Evolutionary conservation across 2,797 vertebrate genomes (phyloP).

Genomic region (Alcedo quadribrachys): DNA sequence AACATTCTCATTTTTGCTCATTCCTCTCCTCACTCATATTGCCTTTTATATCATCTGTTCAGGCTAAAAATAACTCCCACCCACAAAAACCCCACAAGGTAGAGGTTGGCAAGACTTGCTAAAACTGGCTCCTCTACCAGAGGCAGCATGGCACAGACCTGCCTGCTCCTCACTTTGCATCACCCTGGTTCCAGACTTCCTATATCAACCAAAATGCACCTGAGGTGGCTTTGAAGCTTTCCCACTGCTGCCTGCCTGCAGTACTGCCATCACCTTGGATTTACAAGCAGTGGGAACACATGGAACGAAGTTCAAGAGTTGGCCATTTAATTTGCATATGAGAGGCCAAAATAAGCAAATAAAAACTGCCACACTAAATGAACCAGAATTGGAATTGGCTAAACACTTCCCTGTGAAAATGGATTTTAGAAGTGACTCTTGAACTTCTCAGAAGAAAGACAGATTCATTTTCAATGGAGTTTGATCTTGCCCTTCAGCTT

Average conservation of each 20-base stretch:
- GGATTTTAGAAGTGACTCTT: slow-evolving; percentile 62
- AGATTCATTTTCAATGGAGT: slow-evolving; percentile 74
- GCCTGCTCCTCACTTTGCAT: neutral
- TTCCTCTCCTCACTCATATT: fast-evolving
- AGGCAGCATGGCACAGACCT: neutral
- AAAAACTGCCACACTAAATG: slow-evolving; percentile 64
- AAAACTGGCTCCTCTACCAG: neutral
- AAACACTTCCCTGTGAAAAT: slow-evolving; percentile 54
- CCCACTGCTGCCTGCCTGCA: neutral
- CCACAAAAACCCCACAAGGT: neutral
- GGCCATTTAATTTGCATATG: slow-evolving; percentile 61
- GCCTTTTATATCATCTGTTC: neutral
- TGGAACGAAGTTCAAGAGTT: slow-evolving; percentile 22
- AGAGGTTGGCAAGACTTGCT: neutral
- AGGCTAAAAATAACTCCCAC: neutral
- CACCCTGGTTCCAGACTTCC: neutral
- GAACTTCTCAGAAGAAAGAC: slow-evolving; percentile 66
- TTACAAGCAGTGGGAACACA: neutral
- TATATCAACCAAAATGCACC: neutral
- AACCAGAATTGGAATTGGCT: slow-evolving; percentile 63
- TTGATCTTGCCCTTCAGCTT: slow-evolving; percentile 77
- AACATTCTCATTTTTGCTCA: neutral
- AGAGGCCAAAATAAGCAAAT: slow-evolving; percentile 70
- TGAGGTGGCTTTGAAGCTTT: neutral
- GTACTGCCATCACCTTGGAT: neutral